Evolutionary conservation across 2,888 invertebrate genomes (phyloP), one percentile per base, ranked within the genome.

Genomic region (Sminthurinus aureus): DNA sequence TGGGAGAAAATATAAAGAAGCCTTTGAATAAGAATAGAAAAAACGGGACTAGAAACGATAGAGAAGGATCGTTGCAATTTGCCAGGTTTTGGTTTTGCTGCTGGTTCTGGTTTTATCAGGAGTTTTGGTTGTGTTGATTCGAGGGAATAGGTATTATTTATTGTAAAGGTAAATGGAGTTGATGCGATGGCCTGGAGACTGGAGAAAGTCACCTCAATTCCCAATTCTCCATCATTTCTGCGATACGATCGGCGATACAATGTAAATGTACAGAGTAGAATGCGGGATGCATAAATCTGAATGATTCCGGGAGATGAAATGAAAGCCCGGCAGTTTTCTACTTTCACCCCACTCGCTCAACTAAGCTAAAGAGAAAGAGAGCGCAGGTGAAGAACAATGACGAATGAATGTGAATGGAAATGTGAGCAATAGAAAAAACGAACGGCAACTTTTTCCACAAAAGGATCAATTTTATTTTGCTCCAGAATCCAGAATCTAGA

Each of bases 381-480:
- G 38, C 1, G 38, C 13, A 58, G 58, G 58, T 58, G 58, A 18
- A 58, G 58, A 18, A 58, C 58, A 15, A 38, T 58, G 58, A 58
- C 8, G 58, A 58, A 58, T 13, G 58, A 58, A 71, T 9, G 71
- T 71, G 20, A 22, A 71, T 26, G 71, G 24, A 20, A 69, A 20
- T 71, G 71, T 71, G 71, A 22, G 22, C 24, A 24, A 8, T 22
- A 26, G 26, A 71, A 24, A 71, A 26, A 71, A 8, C 0, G 71
- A 24, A 24, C 11, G 71, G 24, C 38, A 71, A 71, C 26, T 71
- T 71, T 71, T 71, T 22, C 71, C 24, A 22, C 71, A 71, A 71
- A 71, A 24, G 71, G 71, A 71, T 71, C 71, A 71, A 71, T 71
- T 71, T 71, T 71, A 71, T 24, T 71, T 24, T 15, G 26, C 71